A percentile compares a stretch with the other conserved stretches of the same genome.
Evolutionary conservation across 2,797 vertebrate species (phyloP).

Genomic region (Anguilla anguilla): DNA sequence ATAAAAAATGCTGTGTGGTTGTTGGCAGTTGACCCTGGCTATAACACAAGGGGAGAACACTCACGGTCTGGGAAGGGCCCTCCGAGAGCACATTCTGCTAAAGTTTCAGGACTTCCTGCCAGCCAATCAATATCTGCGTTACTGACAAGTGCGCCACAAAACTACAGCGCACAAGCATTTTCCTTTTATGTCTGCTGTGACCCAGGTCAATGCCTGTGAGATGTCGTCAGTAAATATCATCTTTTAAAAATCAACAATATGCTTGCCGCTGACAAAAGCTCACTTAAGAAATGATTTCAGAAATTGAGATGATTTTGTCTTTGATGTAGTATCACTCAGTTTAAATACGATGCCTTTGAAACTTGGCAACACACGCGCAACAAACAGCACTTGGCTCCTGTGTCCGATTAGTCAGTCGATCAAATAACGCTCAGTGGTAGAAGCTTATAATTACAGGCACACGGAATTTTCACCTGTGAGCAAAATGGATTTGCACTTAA

Average conservation of each 20-base stretch:
- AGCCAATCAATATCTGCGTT: slow-evolving; percentile 8
- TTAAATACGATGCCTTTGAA: not conserved
- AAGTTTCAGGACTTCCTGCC: slow-evolving; percentile 33
- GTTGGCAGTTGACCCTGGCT: slow-evolving; percentile 28
- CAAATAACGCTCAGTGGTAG: not conserved
- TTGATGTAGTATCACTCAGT: not conserved
- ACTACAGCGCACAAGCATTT: not conserved
- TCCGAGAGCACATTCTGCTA: slow-evolving; percentile 34
- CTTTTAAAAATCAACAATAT: not conserved
- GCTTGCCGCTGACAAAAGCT: not conserved
- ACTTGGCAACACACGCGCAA: not conserved
- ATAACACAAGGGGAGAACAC: slow-evolving; percentile 44
- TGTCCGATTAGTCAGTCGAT: not conserved
- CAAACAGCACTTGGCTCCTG: not conserved
- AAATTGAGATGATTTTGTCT: not conserved
- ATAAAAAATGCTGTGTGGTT: slow-evolving; percentile 15
- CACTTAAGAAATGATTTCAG: not conserved
- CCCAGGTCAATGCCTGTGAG: not conserved
- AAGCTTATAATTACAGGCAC: slow-evolving; percentile 30
- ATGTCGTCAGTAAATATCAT: not conserved
- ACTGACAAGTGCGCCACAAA: not conserved
- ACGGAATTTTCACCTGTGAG: slow-evolving; percentile 39
- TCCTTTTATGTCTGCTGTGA: not conserved
- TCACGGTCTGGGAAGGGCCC: slow-evolving; percentile 31
- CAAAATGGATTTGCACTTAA: slow-evolving; percentile 11